A percentile compares a stretch with the other conserved stretches of the same genome.
These are phyloP conservation scores for Charadrius vociferus DNA, from an alignment of 2,113 vertebrate genomes.

Conservation along the genomic window DNA sequence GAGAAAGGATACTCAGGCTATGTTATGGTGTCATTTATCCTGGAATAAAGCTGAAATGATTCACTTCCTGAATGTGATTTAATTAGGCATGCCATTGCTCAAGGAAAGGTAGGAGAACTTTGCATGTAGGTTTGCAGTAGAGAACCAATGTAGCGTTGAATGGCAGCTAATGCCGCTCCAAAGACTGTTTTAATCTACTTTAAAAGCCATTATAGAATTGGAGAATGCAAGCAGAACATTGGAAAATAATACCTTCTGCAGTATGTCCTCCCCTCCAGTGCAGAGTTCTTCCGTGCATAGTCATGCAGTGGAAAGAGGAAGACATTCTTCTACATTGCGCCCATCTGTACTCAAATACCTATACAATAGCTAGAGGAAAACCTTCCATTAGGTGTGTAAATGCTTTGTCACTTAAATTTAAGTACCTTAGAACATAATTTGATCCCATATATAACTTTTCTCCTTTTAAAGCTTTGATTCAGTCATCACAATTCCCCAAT, in stretches of 20 bases:
- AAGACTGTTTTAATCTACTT: background rate
- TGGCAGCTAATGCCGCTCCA: background rate
- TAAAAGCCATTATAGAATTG: background rate
- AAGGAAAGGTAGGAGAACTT: background rate
- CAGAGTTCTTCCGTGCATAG: background rate
- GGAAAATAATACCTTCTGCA: background rate
- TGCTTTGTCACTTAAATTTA: background rate
- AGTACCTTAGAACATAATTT: background rate
- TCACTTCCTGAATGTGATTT: conserved; percentile 1
- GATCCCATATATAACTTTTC: background rate
- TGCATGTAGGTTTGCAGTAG: background rate
- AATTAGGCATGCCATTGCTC: background rate
- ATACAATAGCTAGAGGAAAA: background rate
- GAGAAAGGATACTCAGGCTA: background rate
- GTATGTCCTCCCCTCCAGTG: background rate
- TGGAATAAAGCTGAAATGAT: conserved; percentile 11
- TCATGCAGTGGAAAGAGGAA: background rate
- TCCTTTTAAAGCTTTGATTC: background rate
- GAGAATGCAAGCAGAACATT: background rate
- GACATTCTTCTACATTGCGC: background rate
- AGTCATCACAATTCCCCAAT: background rate
- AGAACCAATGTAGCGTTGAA: background rate
- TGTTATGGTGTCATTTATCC: background rate
- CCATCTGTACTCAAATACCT: background rate
- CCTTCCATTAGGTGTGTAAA: background rate